Evolutionary conservation across 1,140 invertebrate species (phyloP).

Genomic region (Trichoplusia ni): DNA sequence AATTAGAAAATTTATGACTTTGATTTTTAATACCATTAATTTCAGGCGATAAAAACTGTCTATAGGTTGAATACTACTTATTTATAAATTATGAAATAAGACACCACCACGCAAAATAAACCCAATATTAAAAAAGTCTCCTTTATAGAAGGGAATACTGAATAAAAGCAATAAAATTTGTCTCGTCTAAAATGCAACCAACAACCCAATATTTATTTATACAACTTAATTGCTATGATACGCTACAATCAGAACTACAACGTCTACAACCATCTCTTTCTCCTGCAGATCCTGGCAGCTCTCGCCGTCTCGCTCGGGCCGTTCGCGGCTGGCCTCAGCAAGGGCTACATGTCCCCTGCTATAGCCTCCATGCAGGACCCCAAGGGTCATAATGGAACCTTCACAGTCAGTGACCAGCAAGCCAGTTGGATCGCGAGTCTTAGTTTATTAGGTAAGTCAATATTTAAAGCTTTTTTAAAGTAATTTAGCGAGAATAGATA

Average conservation of each 20-base stretch:
- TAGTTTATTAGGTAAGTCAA: conserved; percentile 85
- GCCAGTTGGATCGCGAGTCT: conserved; percentile 92
- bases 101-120: no score
- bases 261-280: conserved; percentile 24
- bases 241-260: not conserved
- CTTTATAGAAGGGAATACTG: no score
- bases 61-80: no score
- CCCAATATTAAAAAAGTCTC: no score
- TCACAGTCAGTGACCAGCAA: conserved; percentile 87
- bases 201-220: not conserved
- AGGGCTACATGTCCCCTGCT: conserved; percentile 92
- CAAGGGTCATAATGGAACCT: conserved; percentile 55
- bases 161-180: no score
- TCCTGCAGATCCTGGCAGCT: conserved; percentile 87
- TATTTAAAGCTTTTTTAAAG: no score
- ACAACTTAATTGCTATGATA: not conserved
- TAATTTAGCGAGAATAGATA: no score
- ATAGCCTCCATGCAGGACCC: conserved; percentile 90
- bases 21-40: no score
- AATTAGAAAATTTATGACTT: no score
- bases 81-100: no score
- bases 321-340: conserved; percentile 90
- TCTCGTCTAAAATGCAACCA: not conserved
- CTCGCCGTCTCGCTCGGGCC: conserved; percentile 91
- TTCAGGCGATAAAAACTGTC: no score